A percentile compares a stretch with the other conserved stretches of the same genome.
Evolutionary conservation across 2,888 invertebrate genomes (phyloP).

Genomic region (Mythimna ferrago): DNA sequence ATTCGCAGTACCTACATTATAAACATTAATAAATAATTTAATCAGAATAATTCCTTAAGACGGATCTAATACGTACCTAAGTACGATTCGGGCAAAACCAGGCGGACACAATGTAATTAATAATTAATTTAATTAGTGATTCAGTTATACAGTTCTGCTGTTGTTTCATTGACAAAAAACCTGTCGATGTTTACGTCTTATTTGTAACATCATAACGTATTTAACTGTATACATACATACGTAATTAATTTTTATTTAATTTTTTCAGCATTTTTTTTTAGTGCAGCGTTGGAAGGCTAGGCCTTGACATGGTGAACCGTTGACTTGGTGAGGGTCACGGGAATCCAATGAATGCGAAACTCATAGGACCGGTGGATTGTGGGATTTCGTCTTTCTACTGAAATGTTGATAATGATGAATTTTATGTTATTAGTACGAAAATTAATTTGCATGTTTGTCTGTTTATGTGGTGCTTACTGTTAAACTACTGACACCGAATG

Average conservation of each 20-base stretch:
- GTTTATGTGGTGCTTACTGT: not conserved
- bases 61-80: constrained; percentile 76
- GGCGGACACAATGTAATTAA: constrained; percentile 64
- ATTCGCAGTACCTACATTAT: constrained; percentile 82
- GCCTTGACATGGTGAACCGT: too few relatives aligned
- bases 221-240: constrained; percentile 12
- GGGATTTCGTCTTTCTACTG: too few relatives aligned
- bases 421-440: not conserved
- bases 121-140: constrained; percentile 67
- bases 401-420: not conserved
- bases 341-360: too few relatives aligned
- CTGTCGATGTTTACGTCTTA: constrained; percentile 34
- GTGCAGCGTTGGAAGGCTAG: too few relatives aligned
- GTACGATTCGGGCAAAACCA: constrained; percentile 64
- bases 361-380: too few relatives aligned
- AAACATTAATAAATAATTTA: constrained; percentile 87
- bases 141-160: constrained; percentile 33
- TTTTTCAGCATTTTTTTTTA: not conserved
- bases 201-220: constrained; percentile 22
- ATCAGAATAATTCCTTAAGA: constrained; percentile 81
- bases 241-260: not conserved
- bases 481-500: not conserved
- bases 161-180: constrained; percentile 53
- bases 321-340: too few relatives aligned
- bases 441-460: not conserved